phyloP scores from a whole-genome alignment of 2,797 vertebrate genomes.

The Dryobates pubescens region DNA sequence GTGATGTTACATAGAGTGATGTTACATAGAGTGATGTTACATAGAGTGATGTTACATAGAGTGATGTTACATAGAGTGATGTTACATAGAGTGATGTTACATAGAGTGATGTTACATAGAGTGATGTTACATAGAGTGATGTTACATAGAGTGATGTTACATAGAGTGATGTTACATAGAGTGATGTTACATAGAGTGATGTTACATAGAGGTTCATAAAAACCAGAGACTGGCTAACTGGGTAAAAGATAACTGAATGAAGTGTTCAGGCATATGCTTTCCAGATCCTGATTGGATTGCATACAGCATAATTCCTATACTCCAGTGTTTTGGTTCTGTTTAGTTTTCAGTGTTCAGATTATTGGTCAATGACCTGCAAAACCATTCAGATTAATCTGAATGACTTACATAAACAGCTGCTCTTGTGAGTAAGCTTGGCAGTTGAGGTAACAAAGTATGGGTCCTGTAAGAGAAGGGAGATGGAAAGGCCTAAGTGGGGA shows the following conservation, averaged over 20 bases:
- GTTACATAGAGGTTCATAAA: no score
- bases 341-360: neutral
- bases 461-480: neutral
- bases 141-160: no score
- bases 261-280: neutral
- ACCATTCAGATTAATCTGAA: neutral
- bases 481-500: neutral
- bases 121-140: no score
- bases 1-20: no score
- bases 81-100: no score
- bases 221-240: neutral
- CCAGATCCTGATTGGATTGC: neutral
- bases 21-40: no score
- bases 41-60: no score
- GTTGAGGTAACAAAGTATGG: neutral
- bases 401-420: neutral
- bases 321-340: neutral
- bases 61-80: no score
- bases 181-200: no score
- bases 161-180: no score
- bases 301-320: neutral
- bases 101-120: no score
- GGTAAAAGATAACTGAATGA: neutral
- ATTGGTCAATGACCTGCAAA: neutral
- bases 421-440: neutral